Base-by-base conservation (phyloP, 1,140 invertebrate species). In the Ylistrum balloti region DNA sequence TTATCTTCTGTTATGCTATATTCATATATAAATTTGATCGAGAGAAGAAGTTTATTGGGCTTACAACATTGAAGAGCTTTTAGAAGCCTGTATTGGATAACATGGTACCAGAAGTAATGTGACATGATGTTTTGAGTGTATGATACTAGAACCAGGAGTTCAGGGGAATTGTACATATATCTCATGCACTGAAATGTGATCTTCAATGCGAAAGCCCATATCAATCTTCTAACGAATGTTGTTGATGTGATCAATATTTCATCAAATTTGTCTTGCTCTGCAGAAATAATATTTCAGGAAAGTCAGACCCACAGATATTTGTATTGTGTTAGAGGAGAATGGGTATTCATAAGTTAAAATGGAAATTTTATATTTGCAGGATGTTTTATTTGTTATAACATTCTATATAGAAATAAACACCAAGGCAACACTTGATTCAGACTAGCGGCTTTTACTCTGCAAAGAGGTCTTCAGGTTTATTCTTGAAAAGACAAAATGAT, bases 71-170 rank as follows among this genome's bases (percentile, higher is more conserved):
- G 56, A n/a, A 28, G 56, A 74, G 56, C 22, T 11, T n/a, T 74
- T n/a, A 74, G 22, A 74, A 74, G 56, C 56, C 56, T 74, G 56
- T 74, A 74, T 74, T 74, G 56, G 56, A 74, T 74, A 74, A 74
- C n/a, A 74, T 9, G 5, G 56, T 74, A 74, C 56, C 56, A 74
- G 56, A 74, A 74, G n/a, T 74, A 74, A 74, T 74, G 1, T 28
- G 28, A n/a, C 56, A n/a, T 74, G 56, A n/a, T 74, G n/a, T n/a
- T 74, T 48, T 74, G 56, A 28, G 56, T n/a, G 56, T 74, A 28
- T 74, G 22, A 17, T 74, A 17, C 0, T 17, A 28, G 9, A 1
- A 74, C n/a, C n/a, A 28, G 11, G 56, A 74, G 45, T 74, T n/a
- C 7, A 74, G 56, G 56, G 56, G 56, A 28, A 48, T 17, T 48